A percentile compares a stretch with the other conserved stretches of the same genome.
Conservation (phyloP, 2,113 vertebrate species). For the Acanthisitta chloris region DNA sequence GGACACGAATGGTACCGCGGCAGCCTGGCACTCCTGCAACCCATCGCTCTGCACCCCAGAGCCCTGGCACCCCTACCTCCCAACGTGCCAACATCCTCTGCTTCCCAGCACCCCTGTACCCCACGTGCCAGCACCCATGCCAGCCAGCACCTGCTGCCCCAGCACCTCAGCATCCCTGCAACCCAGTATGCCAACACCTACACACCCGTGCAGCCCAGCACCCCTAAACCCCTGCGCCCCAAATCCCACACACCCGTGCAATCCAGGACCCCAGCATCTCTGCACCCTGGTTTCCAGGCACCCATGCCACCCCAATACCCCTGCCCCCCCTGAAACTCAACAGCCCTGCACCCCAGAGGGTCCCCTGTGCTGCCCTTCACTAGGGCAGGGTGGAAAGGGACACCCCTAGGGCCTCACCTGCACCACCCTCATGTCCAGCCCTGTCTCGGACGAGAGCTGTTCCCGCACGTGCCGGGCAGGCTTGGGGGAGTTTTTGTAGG, state of each 20-base stretch:
- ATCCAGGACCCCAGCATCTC: background rate
- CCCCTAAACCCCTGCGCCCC: background rate
- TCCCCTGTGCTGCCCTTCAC: accelerated
- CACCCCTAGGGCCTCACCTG: slow-evolving; percentile 77
- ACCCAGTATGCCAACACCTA: background rate
- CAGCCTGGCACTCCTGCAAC: accelerated
- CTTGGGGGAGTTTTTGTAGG: slow-evolving; percentile 98
- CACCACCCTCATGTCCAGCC: slow-evolving; percentile 97
- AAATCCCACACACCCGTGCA: background rate
- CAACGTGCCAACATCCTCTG: too few species aligned
- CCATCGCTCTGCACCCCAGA: background rate
- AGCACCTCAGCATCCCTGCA: background rate
- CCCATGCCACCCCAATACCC: too few species aligned
- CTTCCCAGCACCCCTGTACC: accelerated
- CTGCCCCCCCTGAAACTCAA: background rate
- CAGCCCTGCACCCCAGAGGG: background rate
- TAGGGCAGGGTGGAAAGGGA: background rate
- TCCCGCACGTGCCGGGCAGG: slow-evolving; percentile 93
- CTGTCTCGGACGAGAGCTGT: slow-evolving; percentile 96
- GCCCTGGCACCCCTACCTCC: background rate
- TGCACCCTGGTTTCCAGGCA: background rate
- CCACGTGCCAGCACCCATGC: background rate
- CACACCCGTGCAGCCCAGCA: background rate
- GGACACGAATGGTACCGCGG: accelerated
- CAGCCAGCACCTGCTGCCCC: background rate